Conservation (phyloP, 2,888 invertebrate species). For the Drosophila hamatofila region DNA sequence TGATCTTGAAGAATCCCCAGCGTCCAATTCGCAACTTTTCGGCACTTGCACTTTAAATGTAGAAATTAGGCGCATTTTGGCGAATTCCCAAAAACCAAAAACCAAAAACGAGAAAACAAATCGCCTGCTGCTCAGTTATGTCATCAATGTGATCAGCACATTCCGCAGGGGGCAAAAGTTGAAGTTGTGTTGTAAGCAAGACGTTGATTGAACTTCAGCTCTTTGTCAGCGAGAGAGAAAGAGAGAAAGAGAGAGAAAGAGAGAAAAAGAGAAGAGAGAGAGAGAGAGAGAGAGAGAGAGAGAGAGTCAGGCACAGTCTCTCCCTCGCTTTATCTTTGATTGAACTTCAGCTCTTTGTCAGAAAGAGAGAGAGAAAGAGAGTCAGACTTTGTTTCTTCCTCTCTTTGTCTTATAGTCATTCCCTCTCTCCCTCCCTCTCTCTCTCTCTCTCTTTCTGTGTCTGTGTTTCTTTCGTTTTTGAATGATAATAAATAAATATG, state of each 20-base stretch:
- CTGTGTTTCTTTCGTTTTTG: slow-evolving; percentile 2
- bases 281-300: no score
- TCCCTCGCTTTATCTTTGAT: not conserved
- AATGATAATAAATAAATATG: slow-evolving; percentile 79
- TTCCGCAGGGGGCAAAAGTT: slow-evolving; percentile 47
- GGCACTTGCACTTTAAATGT: slow-evolving; percentile 77
- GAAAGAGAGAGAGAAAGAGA: no score
- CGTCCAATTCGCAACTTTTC: slow-evolving; percentile 73
- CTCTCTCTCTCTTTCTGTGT: not conserved
- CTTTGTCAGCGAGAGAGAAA: not conserved
- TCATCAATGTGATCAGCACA: slow-evolving; percentile 69
- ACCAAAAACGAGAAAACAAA: not conserved
- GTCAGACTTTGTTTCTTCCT: not conserved
- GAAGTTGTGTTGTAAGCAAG: slow-evolving; percentile 53
- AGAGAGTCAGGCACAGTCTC: not conserved
- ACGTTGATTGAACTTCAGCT: slow-evolving; percentile 43
- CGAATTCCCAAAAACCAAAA: slow-evolving; percentile 16
- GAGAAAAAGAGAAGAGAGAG: no score
- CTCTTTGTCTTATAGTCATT: not conserved
- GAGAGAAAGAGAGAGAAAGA: no score
- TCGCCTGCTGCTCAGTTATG: slow-evolving; percentile 58
- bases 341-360: not conserved
- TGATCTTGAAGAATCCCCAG: slow-evolving; percentile 73
- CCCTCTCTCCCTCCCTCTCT: not conserved
- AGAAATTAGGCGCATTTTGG: slow-evolving; percentile 59